A percentile compares a stretch with the other conserved stretches of the same genome.
Conservation (phyloP, 1,140 invertebrate genomes). For the Anthonomus grandis region DNA sequence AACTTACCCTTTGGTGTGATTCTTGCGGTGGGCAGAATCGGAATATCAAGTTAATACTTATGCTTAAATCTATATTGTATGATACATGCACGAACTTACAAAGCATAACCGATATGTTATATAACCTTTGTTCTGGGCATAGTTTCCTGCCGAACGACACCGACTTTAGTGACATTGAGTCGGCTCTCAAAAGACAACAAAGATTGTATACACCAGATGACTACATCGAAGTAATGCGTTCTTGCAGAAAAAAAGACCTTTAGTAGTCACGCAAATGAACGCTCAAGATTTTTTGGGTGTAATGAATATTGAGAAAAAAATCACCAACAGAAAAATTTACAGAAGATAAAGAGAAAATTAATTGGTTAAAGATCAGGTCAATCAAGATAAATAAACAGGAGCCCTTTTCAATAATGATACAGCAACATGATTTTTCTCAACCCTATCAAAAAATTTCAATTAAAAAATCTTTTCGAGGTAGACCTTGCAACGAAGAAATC, state of each 20-base stretch:
- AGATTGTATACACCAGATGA: neutral
- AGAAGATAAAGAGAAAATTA: constrained; percentile 16
- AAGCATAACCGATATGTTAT: neutral
- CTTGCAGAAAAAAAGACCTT: constrained; percentile 3
- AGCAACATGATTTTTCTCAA: constrained; percentile 8
- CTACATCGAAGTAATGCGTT: neutral
- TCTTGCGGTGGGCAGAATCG: constrained; percentile 12
- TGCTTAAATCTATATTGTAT: neutral
- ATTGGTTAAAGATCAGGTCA: constrained; percentile 19
- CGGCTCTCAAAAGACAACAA: neutral
- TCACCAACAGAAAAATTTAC: constrained; percentile 23
- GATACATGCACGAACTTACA: neutral
- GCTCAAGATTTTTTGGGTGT: constrained; percentile 16
- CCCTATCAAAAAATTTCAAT: no score
- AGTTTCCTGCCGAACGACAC: neutral
- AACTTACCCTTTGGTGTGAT: constrained; percentile 1
- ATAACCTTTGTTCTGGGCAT: neutral
- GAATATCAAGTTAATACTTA: constrained; percentile 11
- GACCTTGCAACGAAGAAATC: no score
- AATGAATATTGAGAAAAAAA: constrained; percentile 20
- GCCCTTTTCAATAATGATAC: constrained; percentile 13
- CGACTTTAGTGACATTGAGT: neutral
- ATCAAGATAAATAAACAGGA: constrained; percentile 20
- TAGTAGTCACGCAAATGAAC: neutral
- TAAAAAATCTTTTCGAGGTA: no score